A percentile compares a stretch with the other conserved stretches of the same genome.
Conservation (phyloP, 2,113 vertebrate species). For the Tragelaphus scriptus region DNA sequence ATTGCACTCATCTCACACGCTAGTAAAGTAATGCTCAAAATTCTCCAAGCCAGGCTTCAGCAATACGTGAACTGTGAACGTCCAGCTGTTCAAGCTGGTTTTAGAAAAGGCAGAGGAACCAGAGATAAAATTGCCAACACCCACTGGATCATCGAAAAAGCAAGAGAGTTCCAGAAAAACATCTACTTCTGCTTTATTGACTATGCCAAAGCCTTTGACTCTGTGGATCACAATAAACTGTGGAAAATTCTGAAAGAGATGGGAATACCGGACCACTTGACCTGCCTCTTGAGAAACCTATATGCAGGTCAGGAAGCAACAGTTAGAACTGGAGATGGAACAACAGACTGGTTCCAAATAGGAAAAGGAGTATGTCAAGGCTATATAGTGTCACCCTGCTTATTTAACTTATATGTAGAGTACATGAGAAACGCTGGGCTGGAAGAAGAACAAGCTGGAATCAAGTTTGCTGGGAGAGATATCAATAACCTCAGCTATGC, state of each 20-base stretch:
- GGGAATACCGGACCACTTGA: background rate
- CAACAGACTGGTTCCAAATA: background rate
- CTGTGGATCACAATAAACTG: background rate
- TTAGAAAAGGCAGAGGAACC: background rate
- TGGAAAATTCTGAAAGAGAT: background rate
- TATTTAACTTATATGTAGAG: background rate
- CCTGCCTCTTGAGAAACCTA: background rate
- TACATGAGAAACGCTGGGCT: background rate
- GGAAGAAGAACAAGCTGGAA: background rate
- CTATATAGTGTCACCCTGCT: background rate
- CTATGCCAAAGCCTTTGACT: background rate
- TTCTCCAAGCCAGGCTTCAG: background rate
- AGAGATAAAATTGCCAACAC: background rate
- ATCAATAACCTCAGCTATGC: background rate
- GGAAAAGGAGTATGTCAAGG: accelerated
- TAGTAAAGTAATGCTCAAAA: background rate
- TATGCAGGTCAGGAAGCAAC: background rate
- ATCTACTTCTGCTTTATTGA: background rate
- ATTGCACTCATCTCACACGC: background rate
- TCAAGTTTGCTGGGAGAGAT: background rate
- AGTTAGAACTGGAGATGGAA: background rate
- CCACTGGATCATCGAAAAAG: background rate
- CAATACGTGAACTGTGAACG: background rate
- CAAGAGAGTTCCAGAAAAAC: background rate
- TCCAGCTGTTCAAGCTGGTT: background rate